Base-by-base conservation (phyloP, 2,113 vertebrate genomes). In the Coturnix japonica region DNA sequence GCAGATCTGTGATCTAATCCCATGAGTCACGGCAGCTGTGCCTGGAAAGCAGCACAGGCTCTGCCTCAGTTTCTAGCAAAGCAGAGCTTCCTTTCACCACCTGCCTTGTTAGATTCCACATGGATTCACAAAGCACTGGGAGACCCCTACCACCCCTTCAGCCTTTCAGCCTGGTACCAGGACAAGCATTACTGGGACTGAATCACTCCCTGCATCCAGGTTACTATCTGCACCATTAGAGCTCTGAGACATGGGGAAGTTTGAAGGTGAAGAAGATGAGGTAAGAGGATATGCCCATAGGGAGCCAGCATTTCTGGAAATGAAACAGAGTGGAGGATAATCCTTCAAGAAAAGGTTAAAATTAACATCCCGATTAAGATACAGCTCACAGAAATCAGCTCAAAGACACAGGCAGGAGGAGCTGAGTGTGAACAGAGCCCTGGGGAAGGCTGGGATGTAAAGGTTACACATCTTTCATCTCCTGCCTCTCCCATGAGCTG, bases 301-400 rank as follows among this genome's bases (percentile, higher is more conserved):
- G 86, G 43, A 37, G 39, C 59, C 60, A 70, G 80, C 30, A 5
- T 74, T 74, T 60, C 89, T 73, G 79, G 69, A 53, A 86, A 61
- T 30, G 74, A 39, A 89, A 70, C 1, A 0, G 35, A 64, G 16
- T 31, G 18, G 79, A 90, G 76, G 25, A 41, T 22, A 77, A 90
- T 63, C 46, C 72, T 83, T 74, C 89, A 86, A 81, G 93, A 81
- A 94, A 92, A 93, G 76, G 94, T 92, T 88, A 81, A 92, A 94
- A 93, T 95, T 93, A 95, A 67, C 83, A 93, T 84, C 70, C 76
- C 71, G 69, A 90, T 95, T 83, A 90, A 88, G 69, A 71, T 76
- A 73, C 83, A 83, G 73, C 73, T 86, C 83, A 33, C 31, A 80
- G 76, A 82, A 87, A 76, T 54, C 88, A 66, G 67, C 67, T 79